Conservation (phyloP, 2,113 vertebrate species). For the Menura novaehollandiae region DNA sequence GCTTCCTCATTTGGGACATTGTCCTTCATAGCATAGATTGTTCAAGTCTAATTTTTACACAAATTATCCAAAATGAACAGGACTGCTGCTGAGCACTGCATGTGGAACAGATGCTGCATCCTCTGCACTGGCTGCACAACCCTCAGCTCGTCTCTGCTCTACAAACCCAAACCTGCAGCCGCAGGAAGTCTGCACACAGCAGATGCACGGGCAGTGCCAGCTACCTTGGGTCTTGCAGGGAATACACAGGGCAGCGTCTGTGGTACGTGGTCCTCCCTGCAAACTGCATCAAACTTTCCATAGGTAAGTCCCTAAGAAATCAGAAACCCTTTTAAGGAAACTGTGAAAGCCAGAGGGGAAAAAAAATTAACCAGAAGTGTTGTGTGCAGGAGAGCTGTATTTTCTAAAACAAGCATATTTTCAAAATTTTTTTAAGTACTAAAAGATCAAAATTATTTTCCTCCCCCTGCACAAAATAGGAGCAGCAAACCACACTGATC, state of each 20-base stretch:
- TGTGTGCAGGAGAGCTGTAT: neutral
- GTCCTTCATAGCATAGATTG: neutral
- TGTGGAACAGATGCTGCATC: neutral
- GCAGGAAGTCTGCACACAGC: neutral
- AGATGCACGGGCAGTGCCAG: neutral
- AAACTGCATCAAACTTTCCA: neutral
- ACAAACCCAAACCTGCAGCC: neutral
- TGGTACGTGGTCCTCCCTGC: neutral
- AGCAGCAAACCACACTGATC: neutral
- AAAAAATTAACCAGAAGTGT: neutral
- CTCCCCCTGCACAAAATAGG: neutral
- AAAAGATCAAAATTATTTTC: neutral
- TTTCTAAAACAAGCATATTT: neutral
- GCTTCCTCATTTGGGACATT: neutral
- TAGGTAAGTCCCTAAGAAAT: neutral
- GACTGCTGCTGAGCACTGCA: neutral
- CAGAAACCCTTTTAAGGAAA: neutral
- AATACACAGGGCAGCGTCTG: fast-evolving
- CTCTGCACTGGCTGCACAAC: fast-evolving
- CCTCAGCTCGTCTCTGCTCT: neutral
- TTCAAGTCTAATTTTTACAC: neutral
- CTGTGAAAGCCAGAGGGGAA: neutral
- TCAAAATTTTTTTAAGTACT: neutral
- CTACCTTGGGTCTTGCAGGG: neutral
- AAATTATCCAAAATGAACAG: neutral